Conservation (phyloP, 2,888 invertebrate genomes). For the Nesidiocoris tenuis region DNA sequence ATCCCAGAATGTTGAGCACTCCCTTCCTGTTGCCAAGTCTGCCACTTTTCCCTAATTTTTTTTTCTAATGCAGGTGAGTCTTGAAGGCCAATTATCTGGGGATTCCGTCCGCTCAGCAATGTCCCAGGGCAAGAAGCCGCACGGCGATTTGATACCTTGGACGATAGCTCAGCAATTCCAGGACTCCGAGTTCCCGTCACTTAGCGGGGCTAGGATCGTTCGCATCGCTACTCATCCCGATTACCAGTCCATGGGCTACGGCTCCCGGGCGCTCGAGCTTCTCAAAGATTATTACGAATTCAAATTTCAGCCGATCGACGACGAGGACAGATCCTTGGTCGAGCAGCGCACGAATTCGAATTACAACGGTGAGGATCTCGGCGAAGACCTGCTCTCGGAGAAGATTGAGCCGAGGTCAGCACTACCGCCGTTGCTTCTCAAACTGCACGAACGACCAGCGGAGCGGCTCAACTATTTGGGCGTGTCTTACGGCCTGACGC, state of each 20-base stretch:
- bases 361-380: not conserved
- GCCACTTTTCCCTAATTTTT: too few relatives aligned
- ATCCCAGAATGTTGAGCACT: too few relatives aligned
- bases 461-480: conserved; percentile 91
- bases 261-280: conserved; percentile 78
- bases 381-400: conserved; percentile 34
- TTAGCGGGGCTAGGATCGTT: conserved; percentile 88
- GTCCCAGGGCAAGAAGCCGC: conserved; percentile 82
- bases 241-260: conserved; percentile 97
- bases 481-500: conserved; percentile 89
- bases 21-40: too few relatives aligned
- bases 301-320: conserved; percentile 31
- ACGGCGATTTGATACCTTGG: conserved; percentile 98
- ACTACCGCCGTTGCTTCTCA: conserved; percentile 83
- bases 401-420: conserved; percentile 66
- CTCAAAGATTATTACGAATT: conserved; percentile 86
- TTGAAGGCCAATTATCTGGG: conserved; percentile 65
- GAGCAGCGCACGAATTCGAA: not conserved
- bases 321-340: not conserved
- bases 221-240: conserved; percentile 98
- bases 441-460: conserved; percentile 78
- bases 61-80: too few relatives aligned
- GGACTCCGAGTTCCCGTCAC: conserved; percentile 86
- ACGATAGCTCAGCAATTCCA: conserved; percentile 95
- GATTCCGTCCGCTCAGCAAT: conserved; percentile 74